Conservation (phyloP, 2,888 invertebrate species). For the Drosophila anomalata region DNA sequence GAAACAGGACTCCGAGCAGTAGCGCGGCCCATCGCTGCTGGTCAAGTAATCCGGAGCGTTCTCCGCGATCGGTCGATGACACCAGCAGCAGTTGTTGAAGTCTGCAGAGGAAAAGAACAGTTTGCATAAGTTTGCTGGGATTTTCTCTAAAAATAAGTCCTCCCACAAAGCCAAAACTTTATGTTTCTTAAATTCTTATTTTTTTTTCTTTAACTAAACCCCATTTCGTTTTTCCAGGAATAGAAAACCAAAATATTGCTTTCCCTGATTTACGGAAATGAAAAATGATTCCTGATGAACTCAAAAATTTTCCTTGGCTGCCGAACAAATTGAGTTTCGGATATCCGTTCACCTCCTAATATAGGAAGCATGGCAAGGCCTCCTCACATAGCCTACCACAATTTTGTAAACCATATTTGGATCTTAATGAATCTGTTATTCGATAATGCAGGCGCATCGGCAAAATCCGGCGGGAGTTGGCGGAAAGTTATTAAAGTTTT, state of each 20-base stretch:
- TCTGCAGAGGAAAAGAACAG: slow-evolving; percentile 80
- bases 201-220: neutral
- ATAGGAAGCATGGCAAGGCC: neutral
- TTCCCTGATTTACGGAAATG: slow-evolving; percentile 2
- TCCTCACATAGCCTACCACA: slow-evolving; percentile 26
- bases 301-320: neutral
- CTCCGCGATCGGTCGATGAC: slow-evolving; percentile 87
- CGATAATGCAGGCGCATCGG: slow-evolving; percentile 66
- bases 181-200: no score
- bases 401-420: slow-evolving; percentile 60
- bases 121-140: neutral
- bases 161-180: no score
- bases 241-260: neutral
- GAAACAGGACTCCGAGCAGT: slow-evolving; percentile 96
- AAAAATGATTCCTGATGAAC: slow-evolving; percentile 13
- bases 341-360: slow-evolving; percentile 36
- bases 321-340: slow-evolving; percentile 10
- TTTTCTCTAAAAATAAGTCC: neutral
- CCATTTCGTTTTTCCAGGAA: neutral
- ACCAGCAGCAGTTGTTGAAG: slow-evolving; percentile 90
- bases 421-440: slow-evolving; percentile 78
- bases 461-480: slow-evolving; percentile 36
- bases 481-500: slow-evolving; percentile 67
- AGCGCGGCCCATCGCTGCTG: slow-evolving; percentile 84
- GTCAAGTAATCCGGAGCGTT: slow-evolving; percentile 85